These are phyloP conservation scores for Drosophila sordidapex DNA, from an alignment of 2,888 invertebrate genomes.

Conservation along the genomic window DNA sequence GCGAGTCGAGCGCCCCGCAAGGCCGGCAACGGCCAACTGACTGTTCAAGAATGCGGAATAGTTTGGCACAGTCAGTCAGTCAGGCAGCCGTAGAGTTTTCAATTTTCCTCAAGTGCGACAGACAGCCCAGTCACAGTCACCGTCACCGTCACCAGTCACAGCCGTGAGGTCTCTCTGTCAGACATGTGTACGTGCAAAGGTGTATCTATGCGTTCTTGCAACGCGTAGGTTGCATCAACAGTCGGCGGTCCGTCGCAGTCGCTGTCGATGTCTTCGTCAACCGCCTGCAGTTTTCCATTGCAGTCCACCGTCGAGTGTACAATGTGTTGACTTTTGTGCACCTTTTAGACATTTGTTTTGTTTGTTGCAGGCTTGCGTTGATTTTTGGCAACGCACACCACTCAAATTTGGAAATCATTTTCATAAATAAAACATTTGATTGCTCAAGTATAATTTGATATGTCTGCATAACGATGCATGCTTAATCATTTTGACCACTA, in stretches of 20 bases:
- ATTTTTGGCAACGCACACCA: constrained; percentile 44
- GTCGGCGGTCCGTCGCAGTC: constrained; percentile 45
- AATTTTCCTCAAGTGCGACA: constrained; percentile 47
- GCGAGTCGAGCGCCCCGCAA: constrained; percentile 35
- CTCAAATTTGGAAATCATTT: constrained; percentile 43
- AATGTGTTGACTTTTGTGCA: constrained; percentile 35
- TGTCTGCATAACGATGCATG: background rate
- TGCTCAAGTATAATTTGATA: background rate
- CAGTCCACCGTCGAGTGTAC: constrained; percentile 4
- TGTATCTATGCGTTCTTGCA: background rate
- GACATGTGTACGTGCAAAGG: constrained; percentile 11
- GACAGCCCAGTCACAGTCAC: constrained; percentile 20
- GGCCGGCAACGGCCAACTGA: constrained; percentile 31
- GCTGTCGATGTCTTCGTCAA: constrained; percentile 23
- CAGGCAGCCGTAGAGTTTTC: constrained; percentile 41
- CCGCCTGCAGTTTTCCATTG: constrained; percentile 31
- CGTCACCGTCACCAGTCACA: constrained; percentile 8
- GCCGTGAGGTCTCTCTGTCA: constrained; percentile 28
- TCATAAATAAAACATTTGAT: background rate
- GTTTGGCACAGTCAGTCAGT: constrained; percentile 49
- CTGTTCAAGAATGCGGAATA: constrained; percentile 72
- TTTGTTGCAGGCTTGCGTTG: constrained; percentile 33
- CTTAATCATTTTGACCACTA: background rate
- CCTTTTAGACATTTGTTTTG: constrained; percentile 30
- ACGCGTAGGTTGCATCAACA: constrained; percentile 70